Evolutionary conservation across 2,888 invertebrate species (phyloP).

Genomic region (Latrodectus hesperus): DNA sequence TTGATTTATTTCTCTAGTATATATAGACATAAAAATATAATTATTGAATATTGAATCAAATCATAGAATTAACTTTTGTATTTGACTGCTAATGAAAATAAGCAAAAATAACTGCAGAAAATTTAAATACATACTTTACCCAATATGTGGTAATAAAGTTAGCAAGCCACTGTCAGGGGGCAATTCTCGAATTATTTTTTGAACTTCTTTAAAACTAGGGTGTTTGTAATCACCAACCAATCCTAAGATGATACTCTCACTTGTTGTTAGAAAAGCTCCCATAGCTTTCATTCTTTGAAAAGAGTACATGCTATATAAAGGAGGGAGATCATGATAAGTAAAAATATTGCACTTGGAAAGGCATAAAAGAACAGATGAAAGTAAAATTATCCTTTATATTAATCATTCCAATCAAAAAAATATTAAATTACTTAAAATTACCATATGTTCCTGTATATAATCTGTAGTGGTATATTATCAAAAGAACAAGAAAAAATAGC

Average conservation of each 20-base stretch:
- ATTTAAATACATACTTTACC: constrained; percentile 40
- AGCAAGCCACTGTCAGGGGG: constrained; percentile 78
- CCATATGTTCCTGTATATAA: no score
- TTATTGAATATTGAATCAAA: no score
- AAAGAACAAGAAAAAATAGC: no score
- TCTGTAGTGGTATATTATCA: no score
- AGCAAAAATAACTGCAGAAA: no score
- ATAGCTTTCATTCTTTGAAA: constrained; percentile 77
- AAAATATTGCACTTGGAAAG: constrained; percentile 1
- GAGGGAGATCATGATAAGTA: neutral
- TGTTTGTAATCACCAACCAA: constrained; percentile 78
- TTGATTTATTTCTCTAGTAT: no score
- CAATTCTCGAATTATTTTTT: constrained; percentile 77
- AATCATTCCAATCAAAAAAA: neutral
- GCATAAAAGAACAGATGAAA: neutral
- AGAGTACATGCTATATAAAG: constrained; percentile 75
- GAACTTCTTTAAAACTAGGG: constrained; percentile 78
- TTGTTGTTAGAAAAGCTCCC: constrained; percentile 79
- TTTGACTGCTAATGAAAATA: no score
- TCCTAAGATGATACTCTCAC: constrained; percentile 78
- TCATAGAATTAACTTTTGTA: no score
- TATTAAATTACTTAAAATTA: neutral
- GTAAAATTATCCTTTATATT: constrained; percentile 72
- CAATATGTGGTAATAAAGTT: constrained; percentile 50
- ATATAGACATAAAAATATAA: no score